Base-by-base conservation (phyloP, 2,797 vertebrate genomes). In the Myotis planiceps region DNA sequence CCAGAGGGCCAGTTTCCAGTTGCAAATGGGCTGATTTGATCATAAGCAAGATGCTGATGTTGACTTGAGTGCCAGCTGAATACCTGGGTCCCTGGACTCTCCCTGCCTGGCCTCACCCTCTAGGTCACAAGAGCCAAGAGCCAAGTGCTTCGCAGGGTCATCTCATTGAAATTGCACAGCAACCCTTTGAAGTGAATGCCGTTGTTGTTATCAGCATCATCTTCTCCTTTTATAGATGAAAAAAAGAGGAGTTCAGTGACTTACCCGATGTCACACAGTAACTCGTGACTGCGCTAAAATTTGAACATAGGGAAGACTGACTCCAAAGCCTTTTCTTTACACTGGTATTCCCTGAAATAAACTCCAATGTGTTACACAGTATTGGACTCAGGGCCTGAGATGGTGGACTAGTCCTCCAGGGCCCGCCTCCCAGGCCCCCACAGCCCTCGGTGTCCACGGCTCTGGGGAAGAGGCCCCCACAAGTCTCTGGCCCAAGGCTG, bases 381-480 rank as follows among this genome's bases (percentile, higher is more conserved):
- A 1, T 68, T n/a, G 39, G 6, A n/a, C 32, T 32, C 29, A n/a
- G 25, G 15, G 29, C 45, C n/a, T 21, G 16, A 6, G 5, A 23
- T 6, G 8, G 34, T 14, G 14, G 10, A 51, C 45, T 25, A 5
- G 75, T 53, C 29, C 39, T n/a, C 37, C 39, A 27, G 14, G 55
- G 37, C 19, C 42, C 2, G 0, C 5, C 19, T 63, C 49, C 76
- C 51, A 21, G 9, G n/a, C 1, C 25, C 55, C 29, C 14, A 8
- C 0, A 0, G 42, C 6, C 21, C 39, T 8, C 7, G 0, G 29
- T 2, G 15, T 29, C 37, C 23, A 1, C 14, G 8, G 34, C 18
- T 63, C 68, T 53, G 32, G 37, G 25, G n/a, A 90, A 80, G n/a
- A 66, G 32, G 32, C 12, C 63, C 78, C 34, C 23, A 29, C 10